phyloP scores from a whole-genome alignment of 2,797 vertebrate species.

The Sitta carolinensis region DNA sequence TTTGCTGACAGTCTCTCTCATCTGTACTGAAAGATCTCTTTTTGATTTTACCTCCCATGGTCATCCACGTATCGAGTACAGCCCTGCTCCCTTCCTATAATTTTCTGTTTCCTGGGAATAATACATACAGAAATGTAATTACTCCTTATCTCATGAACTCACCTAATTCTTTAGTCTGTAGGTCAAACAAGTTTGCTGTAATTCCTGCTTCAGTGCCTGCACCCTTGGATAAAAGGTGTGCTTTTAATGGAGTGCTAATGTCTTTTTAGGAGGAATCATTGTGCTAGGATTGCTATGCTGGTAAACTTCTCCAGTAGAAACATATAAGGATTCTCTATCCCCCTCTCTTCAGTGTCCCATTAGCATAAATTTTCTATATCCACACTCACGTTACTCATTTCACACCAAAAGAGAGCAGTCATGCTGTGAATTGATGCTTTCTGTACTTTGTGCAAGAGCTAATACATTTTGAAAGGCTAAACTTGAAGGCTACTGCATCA shows the following conservation, averaged over 20 bases:
- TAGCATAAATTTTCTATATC: neutral
- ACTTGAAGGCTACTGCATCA: neutral
- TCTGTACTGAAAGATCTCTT: neutral
- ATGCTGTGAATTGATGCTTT: neutral
- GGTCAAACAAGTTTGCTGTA: neutral
- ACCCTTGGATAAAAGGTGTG: neutral
- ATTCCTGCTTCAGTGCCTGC: neutral
- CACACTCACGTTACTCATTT: neutral
- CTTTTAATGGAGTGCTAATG: neutral
- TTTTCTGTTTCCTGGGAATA: neutral
- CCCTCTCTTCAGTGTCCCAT: neutral
- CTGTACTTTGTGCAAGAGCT: neutral
- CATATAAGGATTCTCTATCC: fast-evolving
- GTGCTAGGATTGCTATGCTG: neutral
- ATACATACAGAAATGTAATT: neutral
- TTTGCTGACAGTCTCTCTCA: neutral
- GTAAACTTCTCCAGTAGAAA: neutral
- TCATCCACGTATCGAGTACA: neutral
- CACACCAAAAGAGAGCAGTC: neutral
- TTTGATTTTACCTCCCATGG: neutral
- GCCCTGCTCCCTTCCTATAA: neutral
- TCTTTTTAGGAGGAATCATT: neutral
- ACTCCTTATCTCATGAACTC: neutral
- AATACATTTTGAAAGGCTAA: neutral
- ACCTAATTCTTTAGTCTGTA: neutral